These are phyloP conservation scores for Halcyon chelicuti DNA, from an alignment of 2,797 vertebrate genomes.

Conservation along the genomic window DNA sequence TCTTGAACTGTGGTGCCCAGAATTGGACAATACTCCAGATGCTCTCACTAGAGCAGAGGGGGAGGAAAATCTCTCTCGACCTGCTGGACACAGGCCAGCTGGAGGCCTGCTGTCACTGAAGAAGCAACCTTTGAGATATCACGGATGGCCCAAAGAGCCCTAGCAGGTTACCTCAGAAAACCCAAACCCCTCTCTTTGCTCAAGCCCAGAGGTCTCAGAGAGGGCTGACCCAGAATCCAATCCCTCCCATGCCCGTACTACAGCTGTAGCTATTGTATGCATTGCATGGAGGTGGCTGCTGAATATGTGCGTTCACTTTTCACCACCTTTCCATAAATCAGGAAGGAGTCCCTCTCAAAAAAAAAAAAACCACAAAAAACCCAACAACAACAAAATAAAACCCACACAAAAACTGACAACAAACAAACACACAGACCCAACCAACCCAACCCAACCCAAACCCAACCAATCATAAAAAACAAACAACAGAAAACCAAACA, in stretches of 20 bases:
- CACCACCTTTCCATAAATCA: neutral
- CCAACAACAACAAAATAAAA: too few species aligned
- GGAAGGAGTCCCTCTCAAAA: neutral
- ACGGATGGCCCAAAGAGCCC: neutral
- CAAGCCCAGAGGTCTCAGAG: neutral
- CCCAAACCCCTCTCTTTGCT: neutral
- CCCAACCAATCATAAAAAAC: too few species aligned
- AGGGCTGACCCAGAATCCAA: neutral
- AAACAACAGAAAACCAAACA: neutral
- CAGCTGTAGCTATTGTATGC: neutral
- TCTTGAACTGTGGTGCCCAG: too few species aligned
- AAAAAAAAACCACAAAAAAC: neutral
- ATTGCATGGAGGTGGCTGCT: accelerated
- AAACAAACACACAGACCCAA: too few species aligned
- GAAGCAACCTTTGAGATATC: neutral
- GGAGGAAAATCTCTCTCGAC: too few species aligned
- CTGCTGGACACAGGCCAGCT: neutral
- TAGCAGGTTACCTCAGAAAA: neutral
- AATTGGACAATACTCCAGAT: too few species aligned
- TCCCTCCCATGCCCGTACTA: neutral
- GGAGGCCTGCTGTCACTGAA: neutral
- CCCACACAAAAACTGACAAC: too few species aligned
- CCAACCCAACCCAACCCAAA: too few species aligned
- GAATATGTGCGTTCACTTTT: accelerated
- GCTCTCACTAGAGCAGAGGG: too few species aligned